phyloP scores from a whole-genome alignment of 2,797 vertebrate genomes.

The Thamnophis elegans region DNA sequence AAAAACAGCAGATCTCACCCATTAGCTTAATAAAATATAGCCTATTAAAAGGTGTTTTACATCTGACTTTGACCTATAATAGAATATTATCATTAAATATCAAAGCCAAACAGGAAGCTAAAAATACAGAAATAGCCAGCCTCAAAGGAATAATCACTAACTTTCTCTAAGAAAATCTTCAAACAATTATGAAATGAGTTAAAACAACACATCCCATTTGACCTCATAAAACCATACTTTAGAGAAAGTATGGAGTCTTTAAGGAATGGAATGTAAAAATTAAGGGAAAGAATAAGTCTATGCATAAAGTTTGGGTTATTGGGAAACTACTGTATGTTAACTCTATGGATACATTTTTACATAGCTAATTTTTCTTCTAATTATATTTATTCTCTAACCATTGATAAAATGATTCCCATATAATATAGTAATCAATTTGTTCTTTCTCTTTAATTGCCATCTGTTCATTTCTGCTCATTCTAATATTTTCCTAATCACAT shows the following conservation, averaged over 20 bases:
- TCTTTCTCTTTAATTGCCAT: no score
- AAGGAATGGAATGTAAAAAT: background rate
- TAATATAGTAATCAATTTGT: no score
- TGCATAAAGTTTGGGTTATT: background rate
- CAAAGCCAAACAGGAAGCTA: background rate
- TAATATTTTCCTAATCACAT: no score
- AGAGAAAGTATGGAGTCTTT: background rate
- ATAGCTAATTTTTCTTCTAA: no score
- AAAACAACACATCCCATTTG: background rate
- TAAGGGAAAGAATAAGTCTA: background rate
- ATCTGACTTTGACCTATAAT: background rate
- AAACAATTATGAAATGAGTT: background rate
- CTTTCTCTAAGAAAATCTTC: background rate
- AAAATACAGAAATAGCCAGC: background rate
- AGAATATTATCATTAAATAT: background rate
- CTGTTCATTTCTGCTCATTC: no score
- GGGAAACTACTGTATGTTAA: background rate
- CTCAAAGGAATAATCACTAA: background rate
- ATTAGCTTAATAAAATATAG: constrained; percentile 9
- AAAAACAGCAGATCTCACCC: constrained; percentile 2
- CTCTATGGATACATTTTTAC: no score
- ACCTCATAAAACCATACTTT: background rate
- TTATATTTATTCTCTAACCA: no score
- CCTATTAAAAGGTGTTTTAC: background rate
- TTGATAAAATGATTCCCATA: no score